Evolutionary conservation across 2,888 invertebrate species (phyloP).

Genomic region (Sphinx pinastri): DNA sequence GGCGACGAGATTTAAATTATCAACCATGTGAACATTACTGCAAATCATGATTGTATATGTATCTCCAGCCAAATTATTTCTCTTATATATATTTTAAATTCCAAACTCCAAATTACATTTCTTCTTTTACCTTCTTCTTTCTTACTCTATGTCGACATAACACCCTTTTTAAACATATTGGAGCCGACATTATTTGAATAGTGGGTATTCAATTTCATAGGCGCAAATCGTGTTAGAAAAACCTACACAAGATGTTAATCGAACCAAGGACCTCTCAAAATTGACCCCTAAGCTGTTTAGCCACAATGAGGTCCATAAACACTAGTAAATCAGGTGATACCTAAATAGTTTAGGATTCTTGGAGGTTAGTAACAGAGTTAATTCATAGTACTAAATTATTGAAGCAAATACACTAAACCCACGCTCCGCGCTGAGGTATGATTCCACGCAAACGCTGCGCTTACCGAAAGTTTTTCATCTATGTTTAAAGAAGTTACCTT

Average conservation of each 20-base stretch:
- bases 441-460: background rate
- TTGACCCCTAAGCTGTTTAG: too few relatives aligned
- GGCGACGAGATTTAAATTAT: conserved; percentile 52
- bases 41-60: too few relatives aligned
- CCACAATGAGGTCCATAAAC: too few relatives aligned
- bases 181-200: too few relatives aligned
- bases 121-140: too few relatives aligned
- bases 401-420: background rate
- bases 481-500: background rate
- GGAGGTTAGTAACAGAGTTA: background rate
- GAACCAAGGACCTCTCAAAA: background rate
- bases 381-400: background rate
- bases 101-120: too few relatives aligned
- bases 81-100: too few relatives aligned
- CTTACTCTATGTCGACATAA: too few relatives aligned
- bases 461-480: background rate
- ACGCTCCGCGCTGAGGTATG: background rate
- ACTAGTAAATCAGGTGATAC: background rate
- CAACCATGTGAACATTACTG: conserved; percentile 36
- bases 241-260: background rate
- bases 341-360: background rate
- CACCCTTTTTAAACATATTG: too few relatives aligned
- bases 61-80: too few relatives aligned
- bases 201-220: too few relatives aligned
- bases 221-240: too few relatives aligned